phyloP scores from a whole-genome alignment of 2,113 vertebrate genomes.

The Thalassarche chlororhynchos region DNA sequence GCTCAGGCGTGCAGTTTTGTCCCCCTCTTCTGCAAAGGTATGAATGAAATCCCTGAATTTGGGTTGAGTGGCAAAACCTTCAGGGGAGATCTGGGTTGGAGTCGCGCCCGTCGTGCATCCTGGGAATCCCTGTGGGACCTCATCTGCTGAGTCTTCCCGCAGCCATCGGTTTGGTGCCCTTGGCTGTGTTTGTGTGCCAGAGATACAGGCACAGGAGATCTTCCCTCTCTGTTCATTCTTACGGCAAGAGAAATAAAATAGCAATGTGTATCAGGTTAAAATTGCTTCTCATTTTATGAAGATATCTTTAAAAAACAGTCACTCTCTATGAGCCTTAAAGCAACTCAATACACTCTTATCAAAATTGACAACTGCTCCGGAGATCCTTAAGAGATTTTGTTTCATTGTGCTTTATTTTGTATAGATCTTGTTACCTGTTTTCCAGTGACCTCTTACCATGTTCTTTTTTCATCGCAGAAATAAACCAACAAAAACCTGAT shows the following conservation, averaged over 20 bases:
- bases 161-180: neutral
- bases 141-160: neutral
- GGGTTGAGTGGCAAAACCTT: neutral
- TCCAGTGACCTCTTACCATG: neutral
- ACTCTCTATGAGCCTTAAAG: neutral
- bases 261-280: conserved; percentile 2
- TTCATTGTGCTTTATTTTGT: neutral
- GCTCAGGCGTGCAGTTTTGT: neutral
- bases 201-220: conserved; percentile 54
- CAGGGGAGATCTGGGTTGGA: neutral
- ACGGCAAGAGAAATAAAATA: neutral
- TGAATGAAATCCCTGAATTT: neutral
- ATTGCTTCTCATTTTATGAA: neutral
- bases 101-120: neutral
- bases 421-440: neutral
- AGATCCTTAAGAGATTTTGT: neutral
- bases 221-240: neutral
- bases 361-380: neutral
- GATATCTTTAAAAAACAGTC: neutral
- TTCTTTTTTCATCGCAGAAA: neutral
- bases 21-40: neutral
- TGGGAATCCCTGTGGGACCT: neutral
- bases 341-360: neutral
- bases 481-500: neutral
- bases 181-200: conserved; percentile 14